These are phyloP conservation scores for Pachymerium ferrugineum DNA, from an alignment of 2,888 invertebrate species.

Conservation along the genomic window DNA sequence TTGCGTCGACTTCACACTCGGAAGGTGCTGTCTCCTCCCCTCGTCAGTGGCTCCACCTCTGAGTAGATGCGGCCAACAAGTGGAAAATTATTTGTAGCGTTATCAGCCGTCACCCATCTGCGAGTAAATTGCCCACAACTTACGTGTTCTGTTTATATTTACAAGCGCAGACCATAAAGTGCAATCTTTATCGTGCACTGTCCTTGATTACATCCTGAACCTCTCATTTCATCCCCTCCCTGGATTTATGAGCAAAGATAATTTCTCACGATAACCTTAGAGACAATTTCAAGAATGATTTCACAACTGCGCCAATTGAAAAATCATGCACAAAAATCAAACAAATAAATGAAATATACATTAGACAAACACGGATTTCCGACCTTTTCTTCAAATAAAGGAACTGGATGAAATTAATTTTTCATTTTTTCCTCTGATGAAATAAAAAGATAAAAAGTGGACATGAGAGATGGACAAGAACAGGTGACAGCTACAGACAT, in stretches of 20 bases:
- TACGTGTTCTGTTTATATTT: conserved; percentile 21
- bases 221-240: conserved; percentile 21
- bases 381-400: not conserved
- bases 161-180: conserved; percentile 21
- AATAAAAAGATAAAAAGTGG: not conserved
- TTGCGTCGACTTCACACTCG: not conserved
- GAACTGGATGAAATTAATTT: conserved; percentile 10
- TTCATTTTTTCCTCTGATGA: not conserved
- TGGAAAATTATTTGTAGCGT: conserved; percentile 21
- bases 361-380: conserved; percentile 5
- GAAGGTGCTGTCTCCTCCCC: conserved; percentile 7
- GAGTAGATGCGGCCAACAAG: conserved; percentile 15
- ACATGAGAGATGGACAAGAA: conserved; percentile 5
- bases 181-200: conserved; percentile 21
- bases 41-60: conserved; percentile 14
- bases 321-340: not conserved
- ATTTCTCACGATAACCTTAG: conserved; percentile 21
- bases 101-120: conserved; percentile 21
- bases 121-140: conserved; percentile 21
- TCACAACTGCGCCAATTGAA: conserved; percentile 21
- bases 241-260: conserved; percentile 18
- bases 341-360: not conserved
- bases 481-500: conserved; percentile 18
- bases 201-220: conserved; percentile 21
- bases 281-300: conserved; percentile 21